Conservation (phyloP, 2,797 vertebrate genomes). For the Tolypeutes matacus region DNA sequence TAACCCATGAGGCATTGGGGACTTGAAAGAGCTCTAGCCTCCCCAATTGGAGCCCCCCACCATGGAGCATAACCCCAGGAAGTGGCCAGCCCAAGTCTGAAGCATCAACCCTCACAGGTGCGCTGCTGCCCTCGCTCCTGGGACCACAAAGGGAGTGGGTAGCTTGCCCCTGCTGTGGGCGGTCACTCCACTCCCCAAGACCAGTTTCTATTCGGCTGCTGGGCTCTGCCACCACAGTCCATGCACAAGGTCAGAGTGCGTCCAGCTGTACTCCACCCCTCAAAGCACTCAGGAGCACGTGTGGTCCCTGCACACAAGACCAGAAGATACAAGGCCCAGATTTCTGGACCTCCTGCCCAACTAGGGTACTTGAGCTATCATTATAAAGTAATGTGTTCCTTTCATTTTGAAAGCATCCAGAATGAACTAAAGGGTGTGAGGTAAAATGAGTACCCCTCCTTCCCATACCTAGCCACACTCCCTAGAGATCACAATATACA, state of each 20-base stretch:
- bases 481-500: not conserved
- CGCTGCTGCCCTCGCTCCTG: not conserved
- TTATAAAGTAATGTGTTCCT: not conserved
- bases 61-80: not conserved
- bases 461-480: not conserved
- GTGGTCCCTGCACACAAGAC: not conserved
- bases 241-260: not conserved
- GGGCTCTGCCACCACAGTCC: not conserved
- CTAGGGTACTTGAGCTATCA: not conserved
- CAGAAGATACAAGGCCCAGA: not conserved
- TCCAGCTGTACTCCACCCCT: not conserved
- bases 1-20: not conserved
- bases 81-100: not conserved
- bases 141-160: not conserved
- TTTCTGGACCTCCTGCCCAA: not conserved
- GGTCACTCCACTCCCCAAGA: not conserved
- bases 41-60: not conserved
- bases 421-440: not conserved
- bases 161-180: not conserved
- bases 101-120: not conserved
- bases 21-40: not conserved
- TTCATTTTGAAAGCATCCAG: not conserved
- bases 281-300: not conserved
- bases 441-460: not conserved
- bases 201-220: not conserved